Percentiles rank a stretch among this genome's conserved stretches.
Conservation (phyloP, 2,888 invertebrate genomes). For the Drosophila multiciliata region DNA sequence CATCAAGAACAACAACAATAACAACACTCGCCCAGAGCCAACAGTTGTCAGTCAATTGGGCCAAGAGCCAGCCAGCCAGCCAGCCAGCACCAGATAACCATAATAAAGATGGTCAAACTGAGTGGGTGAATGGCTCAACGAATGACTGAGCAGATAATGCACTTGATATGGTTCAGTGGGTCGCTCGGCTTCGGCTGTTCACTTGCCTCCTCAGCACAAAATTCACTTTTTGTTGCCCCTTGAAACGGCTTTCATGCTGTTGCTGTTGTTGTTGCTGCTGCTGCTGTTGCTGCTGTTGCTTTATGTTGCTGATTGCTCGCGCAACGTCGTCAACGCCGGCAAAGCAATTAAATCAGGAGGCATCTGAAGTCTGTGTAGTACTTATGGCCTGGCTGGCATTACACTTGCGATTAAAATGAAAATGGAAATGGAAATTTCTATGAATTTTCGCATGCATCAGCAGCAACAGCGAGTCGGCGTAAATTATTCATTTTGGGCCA, state of each 20-base stretch:
- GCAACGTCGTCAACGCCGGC: conserved; percentile 21
- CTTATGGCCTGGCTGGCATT: conserved; percentile 33
- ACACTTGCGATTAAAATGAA: conserved; percentile 74
- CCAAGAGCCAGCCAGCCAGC: conserved; percentile 10
- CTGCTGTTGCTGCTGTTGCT: conserved; percentile 14
- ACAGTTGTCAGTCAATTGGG: conserved; percentile 33
- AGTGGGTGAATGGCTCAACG: conserved; percentile 16
- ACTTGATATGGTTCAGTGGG: conserved; percentile 22
- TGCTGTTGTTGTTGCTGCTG: conserved; percentile 36
- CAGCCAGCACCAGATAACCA: background rate
- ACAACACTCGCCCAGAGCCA: conserved; percentile 14
- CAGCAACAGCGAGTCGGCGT: conserved; percentile 40
- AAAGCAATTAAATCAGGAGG: conserved; percentile 69
- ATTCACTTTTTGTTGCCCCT: conserved; percentile 22
- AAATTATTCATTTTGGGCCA: background rate
- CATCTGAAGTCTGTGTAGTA: conserved; percentile 36
- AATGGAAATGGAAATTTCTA: conserved; percentile 71
- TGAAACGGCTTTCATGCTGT: conserved; percentile 30
- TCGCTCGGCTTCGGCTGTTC: conserved; percentile 16
- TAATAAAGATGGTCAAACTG: conserved; percentile 22
- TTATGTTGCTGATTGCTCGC: conserved; percentile 25
- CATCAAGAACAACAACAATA: conserved; percentile 17
- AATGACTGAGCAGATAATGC: conserved; percentile 32
- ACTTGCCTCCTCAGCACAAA: conserved; percentile 33
- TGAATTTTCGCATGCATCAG: conserved; percentile 75